Percentiles rank a stretch among this genome's conserved stretches.
phyloP scores from a whole-genome alignment of 2,888 invertebrate genomes.

The Poecilus cupreus region DNA sequence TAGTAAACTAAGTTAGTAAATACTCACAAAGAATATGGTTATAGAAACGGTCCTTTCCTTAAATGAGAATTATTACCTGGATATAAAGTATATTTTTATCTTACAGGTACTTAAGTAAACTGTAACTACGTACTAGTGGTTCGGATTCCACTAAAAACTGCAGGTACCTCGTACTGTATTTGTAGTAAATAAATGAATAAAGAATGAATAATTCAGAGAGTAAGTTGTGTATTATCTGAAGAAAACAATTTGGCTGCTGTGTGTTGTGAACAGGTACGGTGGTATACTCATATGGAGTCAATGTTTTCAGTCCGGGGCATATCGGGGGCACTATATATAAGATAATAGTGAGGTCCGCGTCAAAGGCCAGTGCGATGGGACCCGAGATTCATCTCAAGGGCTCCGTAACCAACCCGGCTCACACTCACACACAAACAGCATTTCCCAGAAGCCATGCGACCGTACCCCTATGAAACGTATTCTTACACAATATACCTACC shows the following conservation, averaged over 20 bases:
- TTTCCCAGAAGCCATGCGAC: slow-evolving; percentile 47
- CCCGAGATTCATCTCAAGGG: slow-evolving; percentile 56
- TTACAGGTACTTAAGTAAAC: too few species aligned
- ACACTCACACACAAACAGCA: slow-evolving; percentile 26
- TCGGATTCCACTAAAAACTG: too few species aligned
- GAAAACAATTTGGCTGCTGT: not conserved
- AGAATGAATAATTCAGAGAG: too few species aligned
- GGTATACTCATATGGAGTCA: not conserved
- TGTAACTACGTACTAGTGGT: too few species aligned
- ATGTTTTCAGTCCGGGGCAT: slow-evolving; percentile 40
- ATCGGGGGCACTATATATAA: slow-evolving; percentile 22
- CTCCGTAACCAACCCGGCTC: not conserved
- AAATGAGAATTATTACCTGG: too few species aligned
- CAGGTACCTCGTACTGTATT: too few species aligned
- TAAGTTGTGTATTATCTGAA: too few species aligned
- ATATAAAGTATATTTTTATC: too few species aligned
- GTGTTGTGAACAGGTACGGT: not conserved
- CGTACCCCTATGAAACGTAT: slow-evolving; percentile 46
- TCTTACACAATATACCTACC: slow-evolving; percentile 52
- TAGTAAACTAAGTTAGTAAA: too few species aligned
- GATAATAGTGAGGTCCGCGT: slow-evolving; percentile 45
- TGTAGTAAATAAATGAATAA: too few species aligned
- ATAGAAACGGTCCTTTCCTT: too few species aligned
- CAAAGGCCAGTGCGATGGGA: slow-evolving; percentile 49
- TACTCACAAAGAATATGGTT: too few species aligned